Evolutionary conservation across 2,888 invertebrate species (phyloP), one percentile per base, ranked within the genome.

Genomic region (Noctua fimbriata): DNA sequence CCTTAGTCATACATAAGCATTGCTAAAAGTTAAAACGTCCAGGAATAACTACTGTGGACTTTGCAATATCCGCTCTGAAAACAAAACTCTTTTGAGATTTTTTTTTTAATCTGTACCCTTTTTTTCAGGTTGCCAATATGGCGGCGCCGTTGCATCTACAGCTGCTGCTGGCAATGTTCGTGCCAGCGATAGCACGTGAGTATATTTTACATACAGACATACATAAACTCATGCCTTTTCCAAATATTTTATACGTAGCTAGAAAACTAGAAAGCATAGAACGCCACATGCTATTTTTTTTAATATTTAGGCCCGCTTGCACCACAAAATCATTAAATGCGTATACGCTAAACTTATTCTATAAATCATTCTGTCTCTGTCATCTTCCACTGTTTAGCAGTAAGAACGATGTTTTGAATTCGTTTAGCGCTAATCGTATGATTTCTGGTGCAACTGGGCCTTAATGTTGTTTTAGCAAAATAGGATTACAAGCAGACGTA

Each of bases 151-250:
- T 92, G 79, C 81, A 90, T 74, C 81, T 94, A 60, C 93, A 92
- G 82, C 84, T 94, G 87, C 77, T 94, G 32, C 72, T 94, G n/a
- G 90, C 91, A 67, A 87, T 90, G 63, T 74, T 92, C 49, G 89
- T 90, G 63, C 90, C 93, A 58, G 91, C 88, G 47, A 84, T 92
- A 79, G 94, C 94, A 72, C 95, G 95, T 95, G 86, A 91, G 92
- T 92, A 78, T 77, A 74, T 72, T 73, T 52, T 36, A 73, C 69
- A 55, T 65, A 41, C 41, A 14, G 1, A 44, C 9, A 12, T 24
- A 67, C n/a, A 67, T 44, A n/a, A 14, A n/a, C 7, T 67, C 41
- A 36, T 1, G 41, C 7, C 24, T 66, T 41, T 41, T 63, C 10
- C 14, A 2, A n/a, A n/a, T n/a, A 6, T n/a, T n/a, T 12, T 36